Conservation (phyloP, 2,888 invertebrate genomes). For the Melolontha melolontha region DNA sequence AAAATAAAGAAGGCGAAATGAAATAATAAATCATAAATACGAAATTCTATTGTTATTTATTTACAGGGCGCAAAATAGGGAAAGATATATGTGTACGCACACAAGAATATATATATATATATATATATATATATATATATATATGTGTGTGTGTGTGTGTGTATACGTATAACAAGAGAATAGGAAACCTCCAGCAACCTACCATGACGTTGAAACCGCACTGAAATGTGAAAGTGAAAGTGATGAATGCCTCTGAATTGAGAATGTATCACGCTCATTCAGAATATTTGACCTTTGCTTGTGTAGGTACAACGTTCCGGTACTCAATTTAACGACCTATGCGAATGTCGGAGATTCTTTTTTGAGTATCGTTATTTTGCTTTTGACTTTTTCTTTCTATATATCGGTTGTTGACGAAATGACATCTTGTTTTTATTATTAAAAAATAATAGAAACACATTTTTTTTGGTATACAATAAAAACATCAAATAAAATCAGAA, state of each 20-base stretch:
- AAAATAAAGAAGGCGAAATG: constrained; percentile 38
- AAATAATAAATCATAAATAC: constrained; percentile 42
- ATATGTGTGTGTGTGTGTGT: background rate
- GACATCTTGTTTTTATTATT: constrained; percentile 10
- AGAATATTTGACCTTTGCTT: constrained; percentile 29
- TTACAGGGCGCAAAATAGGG: constrained; percentile 14
- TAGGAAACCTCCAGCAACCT: constrained; percentile 12
- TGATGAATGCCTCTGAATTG: constrained; percentile 28
- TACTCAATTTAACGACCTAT: constrained; percentile 33
- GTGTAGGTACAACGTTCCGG: constrained; percentile 17
- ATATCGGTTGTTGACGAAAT: background rate
- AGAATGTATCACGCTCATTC: constrained; percentile 31
- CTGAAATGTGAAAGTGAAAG: constrained; percentile 41
- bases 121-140: too few species aligned
- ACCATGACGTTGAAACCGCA: constrained; percentile 29
- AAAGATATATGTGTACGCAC: background rate
- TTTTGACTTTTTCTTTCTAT: background rate
- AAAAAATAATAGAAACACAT: constrained; percentile 7
- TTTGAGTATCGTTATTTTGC: constrained; percentile 15
- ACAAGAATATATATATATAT: too few species aligned
- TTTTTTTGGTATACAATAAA: background rate
- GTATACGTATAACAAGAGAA: constrained; percentile 6
- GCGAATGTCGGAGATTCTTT: constrained; percentile 11
- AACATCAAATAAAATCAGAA: too few species aligned
- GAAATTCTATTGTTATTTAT: constrained; percentile 40